Base-by-base conservation (phyloP, 2,113 vertebrate genomes). In the Labeo catla region DNA sequence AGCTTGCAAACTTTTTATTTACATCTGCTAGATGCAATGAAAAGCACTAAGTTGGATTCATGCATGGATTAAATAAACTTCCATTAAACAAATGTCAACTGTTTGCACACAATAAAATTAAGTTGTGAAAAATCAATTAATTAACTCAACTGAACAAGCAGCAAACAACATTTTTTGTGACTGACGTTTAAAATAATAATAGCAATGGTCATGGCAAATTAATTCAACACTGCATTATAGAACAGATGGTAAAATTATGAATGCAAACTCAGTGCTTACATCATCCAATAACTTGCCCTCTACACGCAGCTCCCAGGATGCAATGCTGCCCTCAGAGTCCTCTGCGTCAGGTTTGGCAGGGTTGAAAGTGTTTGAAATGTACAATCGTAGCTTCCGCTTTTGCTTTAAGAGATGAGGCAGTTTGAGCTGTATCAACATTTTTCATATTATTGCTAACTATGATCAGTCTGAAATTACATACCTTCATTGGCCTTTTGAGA, bases 361-460 rank as follows among this genome's bases (percentile, higher is more conserved):
- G 93, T 99, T 99, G 91, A 99, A 99, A 1, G 98, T 99, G 92
- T 99, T 99, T 86, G 98, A 99, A 91, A 99, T 99, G 91, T 99
- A 99, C 80, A 99, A 96, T 61, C 98, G 95, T 88, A 99, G 94
- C 93, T 99, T 99, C 87, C 98, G 93, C 92, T 99, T 99, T 97
- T 99, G 98, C 98, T 99, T 96, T 93, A 88, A 91, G 81, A 90
- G 23, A 39, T 61, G 8, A 87, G 47, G 8, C 39, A 66, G 21
- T 78, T 28, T 78, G 23, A 57, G 49, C 7, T 52, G 47, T 11
- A 80, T 6, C 43, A 9, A 8, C 2, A 57, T 39, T 57, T 57
- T 43, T 43, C 77, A 59, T 11, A 10, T 61, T 21, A 28, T 50
- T 8, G 45, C 12, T 76, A 0, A 76, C 73, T 49, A 15, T 4